Evolutionary conservation across 2,113 vertebrate species (phyloP), one percentile per base, ranked within the genome.

Genomic region (Ptychochromis oligacanthus): DNA sequence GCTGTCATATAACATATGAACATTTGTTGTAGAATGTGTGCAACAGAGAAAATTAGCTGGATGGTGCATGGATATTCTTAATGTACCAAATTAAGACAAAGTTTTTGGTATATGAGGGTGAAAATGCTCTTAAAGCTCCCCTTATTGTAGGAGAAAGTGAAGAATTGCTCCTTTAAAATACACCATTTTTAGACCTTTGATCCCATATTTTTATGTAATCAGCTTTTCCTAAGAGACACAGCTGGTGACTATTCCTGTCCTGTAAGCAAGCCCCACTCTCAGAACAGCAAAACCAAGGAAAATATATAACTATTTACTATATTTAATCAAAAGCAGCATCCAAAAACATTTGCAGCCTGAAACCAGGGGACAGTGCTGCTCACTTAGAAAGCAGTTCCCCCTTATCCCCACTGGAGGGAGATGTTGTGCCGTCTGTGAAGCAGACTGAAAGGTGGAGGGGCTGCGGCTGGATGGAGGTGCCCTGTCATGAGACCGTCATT

Each of bases 401-500:
- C 4, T 18, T 18, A 6, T n/a, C 8, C 31, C 93, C 96, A 95
- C 91, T 87, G 89, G 95, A 95, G 94, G 89, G 92, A 24, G 94
- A 75, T 96, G 92, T 95, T 95, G 92, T 59, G 84, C 94, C 65
- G 14, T 77, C 77, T 56, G 78, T 75, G 18, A 86, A 54, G 10
- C n/a, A 2, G 5, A 3, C 67, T 6, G 65, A 34, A 40, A 38
- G 58, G 86, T 28, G 80, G 83, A 36, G 87, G 85, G 77, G 79
- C 65, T 86, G 85, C 59, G 75, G 86, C 89, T 92, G 90, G 88
- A 89, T 89, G 88, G 92, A 91, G 91, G 93, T 91, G 79, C 80
- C 93, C 92, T 95, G 95, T 95, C 94, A 95, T 87, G 90, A 94
- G 92, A 93, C 93, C 91, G 95, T 95, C 95, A 94, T 95, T 95